A percentile compares a stretch with the other conserved stretches of the same genome.
Evolutionary conservation across 30 jellyfish, hydroid and myxozoan genomes (phyloP).

Genomic region (Morbakka virulenta): DNA sequence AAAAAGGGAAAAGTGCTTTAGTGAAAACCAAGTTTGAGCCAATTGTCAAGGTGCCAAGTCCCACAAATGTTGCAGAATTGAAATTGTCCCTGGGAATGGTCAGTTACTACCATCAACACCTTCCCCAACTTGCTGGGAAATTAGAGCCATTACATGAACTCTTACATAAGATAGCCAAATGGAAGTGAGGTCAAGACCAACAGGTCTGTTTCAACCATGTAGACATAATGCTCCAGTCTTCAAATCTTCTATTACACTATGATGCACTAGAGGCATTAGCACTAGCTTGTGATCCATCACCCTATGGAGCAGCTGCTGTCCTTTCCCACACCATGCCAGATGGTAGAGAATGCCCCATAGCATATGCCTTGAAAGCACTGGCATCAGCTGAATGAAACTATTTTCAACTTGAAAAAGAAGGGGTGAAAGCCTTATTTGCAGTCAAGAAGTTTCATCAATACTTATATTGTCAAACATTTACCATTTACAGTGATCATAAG

Average conservation of each 20-base stretch:
- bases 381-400: not conserved
- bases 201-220: conserved; percentile 4
- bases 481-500: conserved; percentile 52
- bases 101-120: conserved; percentile 27
- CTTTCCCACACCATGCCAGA: conserved; percentile 14
- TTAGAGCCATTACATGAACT: no score
- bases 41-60: conserved; percentile 29
- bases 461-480: conserved; percentile 39
- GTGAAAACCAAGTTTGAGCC: conserved; percentile 33
- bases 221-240: conserved; percentile 6
- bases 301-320: conserved; percentile 67
- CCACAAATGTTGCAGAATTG: conserved; percentile 49
- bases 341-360: not conserved
- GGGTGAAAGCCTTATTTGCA: conserved; percentile 31
- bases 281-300: conserved; percentile 51
- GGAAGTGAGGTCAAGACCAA: conserved; percentile 49
- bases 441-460: conserved; percentile 54
- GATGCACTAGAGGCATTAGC: conserved; percentile 29
- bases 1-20: conserved; percentile 34
- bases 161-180: conserved; percentile 17
- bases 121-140: no score
- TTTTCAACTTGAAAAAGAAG: conserved; percentile 33
- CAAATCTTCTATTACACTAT: conserved; percentile 39
- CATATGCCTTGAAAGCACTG: not conserved
- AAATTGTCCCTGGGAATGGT: conserved; percentile 57